Base-by-base conservation (phyloP, 2,113 vertebrate genomes). In the Salvator merianae region DNA sequence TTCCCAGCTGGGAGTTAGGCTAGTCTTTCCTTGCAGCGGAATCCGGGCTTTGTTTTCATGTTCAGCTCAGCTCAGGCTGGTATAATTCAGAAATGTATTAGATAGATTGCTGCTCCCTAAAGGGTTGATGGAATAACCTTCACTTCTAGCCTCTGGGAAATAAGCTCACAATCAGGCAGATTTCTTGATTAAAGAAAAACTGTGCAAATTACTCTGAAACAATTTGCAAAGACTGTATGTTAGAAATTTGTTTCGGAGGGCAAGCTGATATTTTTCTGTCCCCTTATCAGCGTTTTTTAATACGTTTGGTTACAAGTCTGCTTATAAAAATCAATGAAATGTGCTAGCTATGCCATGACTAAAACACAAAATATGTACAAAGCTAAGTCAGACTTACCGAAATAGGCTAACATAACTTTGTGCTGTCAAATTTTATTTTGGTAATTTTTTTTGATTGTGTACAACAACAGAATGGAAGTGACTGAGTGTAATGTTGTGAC, bases 61-160 rank as follows among this genome's bases (percentile, higher is more conserved):
- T 94, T 96, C 94, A 95, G 96, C 93, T 89, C 81, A 47, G 95
- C 95, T 94, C 94, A 89, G 97, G 96, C 96, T 97, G 96, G 96
- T 97, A 96, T 97, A 97, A 97, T 97, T 97, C 96, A 96, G 95
- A 96, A 97, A 97, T 88, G 93, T 95, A 97, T 97, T 97, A 97
- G 97, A 97, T 96, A 97, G 97, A 97, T 97, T 97, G 97, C 94
- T 84, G 93, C 93, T 97, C 97, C 95, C 91, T 94, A 93, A 96
- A 97, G 97, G 94, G 96, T 94, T 95, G 82, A 94, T 95, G 97
- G 97, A 98, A 98, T 97, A 98, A 97, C 95, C 97, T 97, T 97
- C 96, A 95, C 94, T 97, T 95, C 77, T 55, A 93, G 96, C 96
- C 95, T 94, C 94, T 94, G 96, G 96, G 96, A 96, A 95, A 97